A percentile compares a stretch with the other conserved stretches of the same genome.
Conservation (phyloP, 2,113 vertebrate genomes). For the Laticauda colubrina region DNA sequence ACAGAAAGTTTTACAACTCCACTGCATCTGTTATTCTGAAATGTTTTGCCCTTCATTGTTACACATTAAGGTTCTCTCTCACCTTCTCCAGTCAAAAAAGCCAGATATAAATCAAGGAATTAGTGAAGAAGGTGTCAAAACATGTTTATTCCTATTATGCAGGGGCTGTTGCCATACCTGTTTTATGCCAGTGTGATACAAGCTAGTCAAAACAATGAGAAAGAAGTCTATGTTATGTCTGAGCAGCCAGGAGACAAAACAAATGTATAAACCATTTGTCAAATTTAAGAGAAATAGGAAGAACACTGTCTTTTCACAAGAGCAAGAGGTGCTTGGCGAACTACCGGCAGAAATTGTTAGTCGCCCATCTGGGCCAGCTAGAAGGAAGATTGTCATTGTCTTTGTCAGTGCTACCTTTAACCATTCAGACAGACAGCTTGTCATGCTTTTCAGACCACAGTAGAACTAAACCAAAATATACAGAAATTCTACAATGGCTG, state of each 20-base stretch:
- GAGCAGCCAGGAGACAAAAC: constrained; percentile 41
- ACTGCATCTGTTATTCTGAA: neutral
- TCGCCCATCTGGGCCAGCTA: constrained; percentile 49
- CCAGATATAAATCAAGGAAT: neutral
- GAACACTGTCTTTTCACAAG: constrained; percentile 16
- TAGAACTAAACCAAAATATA: neutral
- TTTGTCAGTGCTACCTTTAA: constrained; percentile 41
- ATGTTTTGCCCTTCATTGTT: neutral
- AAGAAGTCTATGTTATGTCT: constrained; percentile 39
- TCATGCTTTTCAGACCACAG: neutral
- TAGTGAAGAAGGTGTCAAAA: constrained; percentile 32
- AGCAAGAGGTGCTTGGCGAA: constrained; percentile 34
- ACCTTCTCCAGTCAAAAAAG: neutral
- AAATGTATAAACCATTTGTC: constrained; percentile 32
- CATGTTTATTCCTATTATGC: constrained; percentile 38
- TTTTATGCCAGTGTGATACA: constrained; percentile 32
- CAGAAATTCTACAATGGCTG: neutral
- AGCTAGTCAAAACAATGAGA: constrained; percentile 37
- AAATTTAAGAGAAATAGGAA: constrained; percentile 35
- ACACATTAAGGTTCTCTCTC: neutral
- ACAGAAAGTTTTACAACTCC: neutral
- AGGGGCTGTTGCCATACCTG: constrained; percentile 28
- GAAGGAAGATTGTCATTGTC: constrained; percentile 45
- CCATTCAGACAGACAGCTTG: constrained; percentile 22
- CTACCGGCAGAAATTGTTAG: constrained; percentile 26